These are phyloP conservation scores for Thereva nobilitata DNA, from an alignment of 2,888 invertebrate species.

Conservation along the genomic window DNA sequence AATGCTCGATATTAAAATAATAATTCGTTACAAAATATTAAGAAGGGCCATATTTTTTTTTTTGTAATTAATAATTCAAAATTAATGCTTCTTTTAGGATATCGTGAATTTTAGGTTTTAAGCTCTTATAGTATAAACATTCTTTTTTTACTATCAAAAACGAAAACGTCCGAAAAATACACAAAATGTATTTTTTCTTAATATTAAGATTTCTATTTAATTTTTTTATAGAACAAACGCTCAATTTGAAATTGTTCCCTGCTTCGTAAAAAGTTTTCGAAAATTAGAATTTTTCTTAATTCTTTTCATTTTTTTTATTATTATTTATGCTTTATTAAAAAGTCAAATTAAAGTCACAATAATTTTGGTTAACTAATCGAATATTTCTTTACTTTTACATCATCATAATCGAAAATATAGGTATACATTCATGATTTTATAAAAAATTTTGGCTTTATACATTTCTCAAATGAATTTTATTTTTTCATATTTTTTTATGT, in stretches of 20 bases:
- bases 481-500: conserved; percentile 11
- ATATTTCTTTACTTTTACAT: conserved; percentile 19
- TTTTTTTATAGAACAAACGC: conserved; percentile 28
- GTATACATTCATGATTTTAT: conserved; percentile 22
- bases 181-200: conserved; percentile 1
- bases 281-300: conserved; percentile 39
- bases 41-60: no score
- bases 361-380: not conserved
- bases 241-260: conserved; percentile 46
- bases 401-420: conserved; percentile 28
- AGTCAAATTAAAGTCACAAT: no score
- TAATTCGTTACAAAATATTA: no score
- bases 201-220: conserved; percentile 24
- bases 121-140: no score
- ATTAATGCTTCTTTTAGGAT: no score
- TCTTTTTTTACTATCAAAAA: no score
- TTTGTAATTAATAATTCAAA: no score
- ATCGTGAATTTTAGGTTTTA: no score
- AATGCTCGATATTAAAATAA: no score
- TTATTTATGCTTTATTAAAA: conserved; percentile 41
- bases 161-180: no score
- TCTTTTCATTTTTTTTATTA: conserved; percentile 22
- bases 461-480: conserved; percentile 21
- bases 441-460: conserved; percentile 28
- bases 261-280: conserved; percentile 44